Evolutionary conservation across 2,888 invertebrate genomes (phyloP), one percentile per base, ranked within the genome.

Genomic region (Electrophaes corylata): DNA sequence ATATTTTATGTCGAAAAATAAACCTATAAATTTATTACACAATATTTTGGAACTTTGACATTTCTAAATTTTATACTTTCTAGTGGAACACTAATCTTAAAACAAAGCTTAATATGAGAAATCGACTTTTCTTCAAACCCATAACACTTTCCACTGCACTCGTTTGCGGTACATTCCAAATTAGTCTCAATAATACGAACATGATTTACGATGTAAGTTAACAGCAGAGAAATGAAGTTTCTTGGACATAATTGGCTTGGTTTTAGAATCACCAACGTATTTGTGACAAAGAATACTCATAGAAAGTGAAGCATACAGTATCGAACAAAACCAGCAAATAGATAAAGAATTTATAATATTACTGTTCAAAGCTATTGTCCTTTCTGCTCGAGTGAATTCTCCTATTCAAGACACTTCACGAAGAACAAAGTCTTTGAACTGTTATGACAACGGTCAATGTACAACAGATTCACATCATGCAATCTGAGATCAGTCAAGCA

Each of bases 381-480:
- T 49, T 53, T 64, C 43, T 39, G 57, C 48, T 35, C 44, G 29
- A 55, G 47, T 57, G 44, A 54, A 20, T 57, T 59, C 53, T 47
- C 54, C 43, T 58, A 50, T 74, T 59, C 39, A 23, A 62, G 68
- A 71, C 46, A 70, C 46, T 71, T 43, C 52, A 66, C 57, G 64
- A 39, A 35, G 40, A 46, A 31, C 39, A 35, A 49, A 46, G 54
- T 71, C 70, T 75, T 71, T 74, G 68, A 69, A 71, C 70, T 67
- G 45, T 47, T 41, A 54, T 46, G 62, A 63, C 67, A 55, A 59
- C 71, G 73, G 77, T 73, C 78, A 71, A 63, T 62, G 76, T 67
- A 75, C 73, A 73, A 75, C 73, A 73, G 67, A 69, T 73, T 74
- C 75, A 70, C 75, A 73, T 70, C 66, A 75, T 72, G 79, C 77